Base-by-base conservation (phyloP, 2,113 vertebrate genomes). In the Nycticebus coucang region DNA sequence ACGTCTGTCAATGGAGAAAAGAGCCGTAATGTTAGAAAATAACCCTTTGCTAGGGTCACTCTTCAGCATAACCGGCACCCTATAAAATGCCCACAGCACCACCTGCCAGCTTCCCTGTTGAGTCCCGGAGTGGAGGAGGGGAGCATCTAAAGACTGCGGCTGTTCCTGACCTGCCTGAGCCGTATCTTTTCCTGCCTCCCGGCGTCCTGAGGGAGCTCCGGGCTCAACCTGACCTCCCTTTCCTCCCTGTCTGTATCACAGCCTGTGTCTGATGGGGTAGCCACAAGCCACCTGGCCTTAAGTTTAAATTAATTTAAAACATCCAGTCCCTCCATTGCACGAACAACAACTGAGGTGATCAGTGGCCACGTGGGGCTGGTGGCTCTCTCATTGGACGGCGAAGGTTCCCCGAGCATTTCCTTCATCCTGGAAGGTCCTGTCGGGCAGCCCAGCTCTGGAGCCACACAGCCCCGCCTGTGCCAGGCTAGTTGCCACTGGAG, bases 241-340 rank as follows among this genome's bases (percentile, higher is more conserved):
- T 62, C 55, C 55, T 28, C 0, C 17, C 1, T 50, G 45, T 45
- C 72, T 45, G 19, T 5, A 50, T 2, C 5, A 68, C 14, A 5
- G 0, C 1, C 4, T 0, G 0, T 5, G 30, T 21, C 28, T 75
- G 80, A 0, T 7, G 2, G 6, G 22, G 64, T 26, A 19, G 71
- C 53, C 41, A 17, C n/a, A 13, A 33, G 14, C 41, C 14, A 0
- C 15, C 50, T 62, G n/a, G 1, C 2, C 10, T 28, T 57, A 45
- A 4, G n/a, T n/a, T 17, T 45, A 75, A 60, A 30, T 68, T 35
- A 17, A 12, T 13, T 37, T 18, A 8, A 82, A 37, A 81, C 26
- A 45, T 53, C 13, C 64, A 26, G 15, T 22, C 19, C 3, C 21
- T 53, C 12, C 0, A 24, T 33, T 33, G 45, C 3, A 28, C 3